Evolutionary conservation across 2,888 invertebrate genomes (phyloP), one percentile per base, ranked within the genome.

Genomic region (Tholera decimalis): DNA sequence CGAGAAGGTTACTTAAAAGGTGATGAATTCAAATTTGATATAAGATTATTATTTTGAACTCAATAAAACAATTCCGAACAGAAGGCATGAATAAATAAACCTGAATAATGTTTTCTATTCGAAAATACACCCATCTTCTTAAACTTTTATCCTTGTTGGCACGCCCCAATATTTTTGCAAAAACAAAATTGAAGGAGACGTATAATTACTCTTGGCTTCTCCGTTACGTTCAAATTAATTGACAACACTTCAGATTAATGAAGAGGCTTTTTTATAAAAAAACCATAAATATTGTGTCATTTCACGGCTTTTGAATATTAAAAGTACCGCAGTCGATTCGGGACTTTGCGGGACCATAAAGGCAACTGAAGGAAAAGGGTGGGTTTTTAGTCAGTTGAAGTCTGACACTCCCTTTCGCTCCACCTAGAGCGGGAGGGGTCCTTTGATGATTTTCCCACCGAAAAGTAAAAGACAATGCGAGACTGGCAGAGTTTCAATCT

Each of bases 201-300:
- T 47, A 68, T 44, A 60, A 57, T 66, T 56, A 57, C 43, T 56
- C 59, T 37, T 58, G 22, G 22, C 60, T 61, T 55, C 53, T 53
- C 44, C 8, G 24, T 51, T 55, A 47, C 30, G 57, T 59, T 22
- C n/a, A 64, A 71, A 79, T 81, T 79, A 81, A 80, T 76, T 74
- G 77, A 73, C 63, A 68, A 41, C 59, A 55, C 60, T 80, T 63
- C 44, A 60, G 50, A 77, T 74, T 64, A 77, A 80, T 54, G 62
- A 64, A 54, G 33, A 24, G 18, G 41, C 30, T 49, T 50, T 53
- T 67, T 50, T 60, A 54, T 60, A 33, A 37, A 18, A 35, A 60
- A 39, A 24, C 30, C 22, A 47, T 18, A 60, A 67, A 44, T 60
- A 54, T 67, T 59, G 30, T 49, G 58, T 59, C 28, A 28, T 44